Base-by-base conservation (phyloP, 2,888 invertebrate genomes). In the Epicampocera succincta region DNA sequence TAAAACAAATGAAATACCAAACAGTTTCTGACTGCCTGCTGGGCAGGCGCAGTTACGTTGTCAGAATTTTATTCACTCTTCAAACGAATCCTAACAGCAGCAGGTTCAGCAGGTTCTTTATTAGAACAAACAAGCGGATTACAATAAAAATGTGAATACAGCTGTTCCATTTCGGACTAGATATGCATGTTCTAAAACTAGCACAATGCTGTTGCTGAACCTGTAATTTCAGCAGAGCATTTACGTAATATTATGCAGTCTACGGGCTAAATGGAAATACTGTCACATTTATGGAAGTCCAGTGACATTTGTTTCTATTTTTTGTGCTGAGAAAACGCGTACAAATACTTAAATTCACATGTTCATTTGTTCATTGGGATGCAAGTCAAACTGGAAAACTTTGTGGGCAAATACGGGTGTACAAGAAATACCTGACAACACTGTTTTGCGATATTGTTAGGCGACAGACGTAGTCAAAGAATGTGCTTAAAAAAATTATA, bases 41-140 rank as follows among this genome's bases (percentile, higher is more conserved):
- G 84, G 56, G 84, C 76, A 54, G 50, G 60, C 79, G 73, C 74
- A 74, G 79, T 80, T 81, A 71, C 8, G 46, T 63, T 69, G 61
- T 54, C 29, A n/a, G 3, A 69, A 29, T 56, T 44, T 69, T 42
- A 42, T 29, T 33, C 11, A 33, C 44, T 60, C n/a, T 65, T 46
- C 15, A 56, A 71, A 74, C 29, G 48, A n/a, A 73, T 71, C 65
- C 60, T 52, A 63, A 65, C 46, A 52, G 40, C 84, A 80, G 84
- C 85, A 85, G 84, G 84, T 84, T 83, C 78, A 78, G 81, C 80
- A 78, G 79, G 83, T 84, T 71, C 63, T 54, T 40, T 66, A 38
- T 46, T 48, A 71, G 9, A 58, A 19, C 11, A 54, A 58, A 17
- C n/a, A 60, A 66, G 50, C 40, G 19, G 54, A n/a, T 42, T 60